These are phyloP conservation scores for Drosophila watanabei DNA, from an alignment of 1,140 invertebrate genomes.

Conservation along the genomic window DNA sequence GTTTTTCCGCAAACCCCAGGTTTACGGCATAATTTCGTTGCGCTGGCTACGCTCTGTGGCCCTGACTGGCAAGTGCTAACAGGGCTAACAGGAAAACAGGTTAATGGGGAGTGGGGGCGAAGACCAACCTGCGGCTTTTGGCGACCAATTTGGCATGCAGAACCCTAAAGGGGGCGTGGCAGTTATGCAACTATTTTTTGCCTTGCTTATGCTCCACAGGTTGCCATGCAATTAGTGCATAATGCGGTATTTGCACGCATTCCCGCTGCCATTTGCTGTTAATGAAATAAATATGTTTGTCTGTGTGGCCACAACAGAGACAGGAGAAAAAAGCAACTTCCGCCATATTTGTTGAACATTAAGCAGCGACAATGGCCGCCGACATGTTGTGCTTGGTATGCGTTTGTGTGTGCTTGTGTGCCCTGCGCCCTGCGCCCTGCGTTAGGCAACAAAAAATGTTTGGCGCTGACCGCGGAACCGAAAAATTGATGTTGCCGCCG, in stretches of 20 bases:
- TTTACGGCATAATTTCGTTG: conserved; percentile 36
- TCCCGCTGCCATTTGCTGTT: conserved; percentile 63
- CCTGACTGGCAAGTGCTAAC: conserved; percentile 27
- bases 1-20: conserved; percentile 11
- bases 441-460: conserved; percentile 54
- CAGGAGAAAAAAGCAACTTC: not conserved
- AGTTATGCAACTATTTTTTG: conserved; percentile 34
- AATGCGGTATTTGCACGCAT: conserved; percentile 49
- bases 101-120: conserved; percentile 12
- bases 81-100: conserved; percentile 21
- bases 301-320: conserved; percentile 22
- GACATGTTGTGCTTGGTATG: not conserved
- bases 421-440: conserved; percentile 16
- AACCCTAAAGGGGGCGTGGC: not conserved
- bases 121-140: conserved; percentile 21
- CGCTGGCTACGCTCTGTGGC: conserved; percentile 37
- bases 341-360: conserved; percentile 51
- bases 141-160: conserved; percentile 38
- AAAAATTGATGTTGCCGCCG: conserved; percentile 45
- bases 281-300: conserved; percentile 69
- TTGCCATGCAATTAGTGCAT: conserved; percentile 74
- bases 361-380: conserved; percentile 28
- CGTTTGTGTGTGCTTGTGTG: not conserved
- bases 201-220: conserved; percentile 61
- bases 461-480: conserved; percentile 31